phyloP scores from a whole-genome alignment of 2,113 vertebrate genomes.

The Protobothrops mucrosquamatus region DNA sequence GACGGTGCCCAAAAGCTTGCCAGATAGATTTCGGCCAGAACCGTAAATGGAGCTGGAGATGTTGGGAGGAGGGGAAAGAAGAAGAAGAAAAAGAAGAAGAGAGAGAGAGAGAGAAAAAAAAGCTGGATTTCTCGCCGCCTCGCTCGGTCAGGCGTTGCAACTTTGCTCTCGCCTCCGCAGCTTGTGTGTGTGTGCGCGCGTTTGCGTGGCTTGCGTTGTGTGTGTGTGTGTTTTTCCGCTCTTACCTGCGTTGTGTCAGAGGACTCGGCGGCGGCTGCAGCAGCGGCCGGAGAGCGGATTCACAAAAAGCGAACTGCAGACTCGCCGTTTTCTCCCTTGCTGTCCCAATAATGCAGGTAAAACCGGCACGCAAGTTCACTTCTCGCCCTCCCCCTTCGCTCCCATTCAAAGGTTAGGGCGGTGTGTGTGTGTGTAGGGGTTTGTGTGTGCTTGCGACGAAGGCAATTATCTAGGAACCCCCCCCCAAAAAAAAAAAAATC shows the following conservation, averaged over 20 bases:
- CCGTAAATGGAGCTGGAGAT: constrained; percentile 37
- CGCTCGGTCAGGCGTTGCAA: constrained; percentile 57
- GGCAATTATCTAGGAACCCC: constrained; percentile 41
- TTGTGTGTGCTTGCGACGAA: neutral
- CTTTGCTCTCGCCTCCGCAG: constrained; percentile 79
- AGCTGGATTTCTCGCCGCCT: neutral
- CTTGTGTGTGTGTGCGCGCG: constrained; percentile 53
- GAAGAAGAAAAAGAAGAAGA: too few species aligned
- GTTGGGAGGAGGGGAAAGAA: neutral
- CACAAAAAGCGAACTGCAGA: constrained; percentile 96
- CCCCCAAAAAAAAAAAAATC: constrained; percentile 5
- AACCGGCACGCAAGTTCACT: constrained; percentile 84
- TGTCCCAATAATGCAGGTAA: constrained; percentile 76
- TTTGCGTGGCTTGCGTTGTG: constrained; percentile 17
- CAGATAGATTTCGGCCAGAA: constrained; percentile 53
- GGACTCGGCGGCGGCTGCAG: constrained; percentile 90
- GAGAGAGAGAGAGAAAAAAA: too few species aligned
- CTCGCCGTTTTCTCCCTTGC: constrained; percentile 52
- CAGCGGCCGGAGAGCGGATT: constrained; percentile 88
- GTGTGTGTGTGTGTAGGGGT: too few species aligned
- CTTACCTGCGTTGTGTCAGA: constrained; percentile 88
- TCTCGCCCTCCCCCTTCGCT: constrained; percentile 36
- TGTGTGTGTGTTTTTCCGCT: constrained; percentile 81
- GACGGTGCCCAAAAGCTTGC: constrained; percentile 64
- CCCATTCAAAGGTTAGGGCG: constrained; percentile 77